Percentiles rank a stretch among this genome's conserved stretches.
These are phyloP conservation scores for Tetraneura akinire DNA, from an alignment of 1,140 invertebrate genomes.

Conservation along the genomic window DNA sequence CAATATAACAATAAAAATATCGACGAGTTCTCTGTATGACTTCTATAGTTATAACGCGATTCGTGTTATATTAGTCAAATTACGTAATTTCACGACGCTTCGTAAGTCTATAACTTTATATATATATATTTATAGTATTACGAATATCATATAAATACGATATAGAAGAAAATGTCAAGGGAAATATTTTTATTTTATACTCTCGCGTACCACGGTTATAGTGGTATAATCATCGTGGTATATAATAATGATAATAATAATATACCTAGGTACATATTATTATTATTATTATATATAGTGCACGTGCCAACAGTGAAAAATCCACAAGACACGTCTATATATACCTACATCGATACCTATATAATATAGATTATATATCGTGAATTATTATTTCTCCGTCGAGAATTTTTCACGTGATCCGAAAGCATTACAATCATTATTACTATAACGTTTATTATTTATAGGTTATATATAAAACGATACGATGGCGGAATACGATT, in stretches of 20 bases:
- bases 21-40: not conserved
- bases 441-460: not conserved
- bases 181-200: no score
- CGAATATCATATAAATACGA: not conserved
- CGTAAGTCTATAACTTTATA: not conserved
- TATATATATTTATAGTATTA: not conserved
- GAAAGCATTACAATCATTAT: not conserved
- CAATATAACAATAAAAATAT: not conserved
- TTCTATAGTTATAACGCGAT: not conserved
- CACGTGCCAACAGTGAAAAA: not conserved
- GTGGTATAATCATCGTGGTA: not conserved
- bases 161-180: not conserved
- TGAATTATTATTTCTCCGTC: no score
- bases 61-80: not conserved
- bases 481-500: no score
- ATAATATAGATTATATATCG: no score
- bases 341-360: not conserved
- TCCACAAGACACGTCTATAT: not conserved
- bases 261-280: no score
- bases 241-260: no score
- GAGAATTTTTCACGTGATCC: not conserved
- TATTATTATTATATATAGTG: no score
- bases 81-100: not conserved
- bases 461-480: no score
- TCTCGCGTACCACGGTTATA: no score